A percentile compares a stretch with the other conserved stretches of the same genome.
Evolutionary conservation across 2,888 invertebrate genomes (phyloP).

Genomic region (Lepas anatifera): DNA sequence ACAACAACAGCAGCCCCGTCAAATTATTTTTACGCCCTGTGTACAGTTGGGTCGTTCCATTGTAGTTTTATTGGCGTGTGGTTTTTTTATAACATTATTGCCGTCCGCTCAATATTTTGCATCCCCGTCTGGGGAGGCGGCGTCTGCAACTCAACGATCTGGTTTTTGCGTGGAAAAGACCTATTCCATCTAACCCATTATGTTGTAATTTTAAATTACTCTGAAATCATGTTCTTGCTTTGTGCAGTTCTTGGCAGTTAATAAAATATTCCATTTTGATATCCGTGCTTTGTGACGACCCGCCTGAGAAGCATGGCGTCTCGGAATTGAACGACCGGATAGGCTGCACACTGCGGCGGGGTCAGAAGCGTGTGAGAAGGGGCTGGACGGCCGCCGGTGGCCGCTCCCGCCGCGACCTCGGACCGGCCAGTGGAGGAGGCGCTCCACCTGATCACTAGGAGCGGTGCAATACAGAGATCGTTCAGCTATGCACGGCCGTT

Average conservation of each 20-base stretch:
- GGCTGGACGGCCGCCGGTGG: too few species aligned
- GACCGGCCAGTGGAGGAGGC: too few species aligned
- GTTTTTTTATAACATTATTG: constrained; percentile 5
- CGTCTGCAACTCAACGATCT: background rate
- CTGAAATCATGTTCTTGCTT: background rate
- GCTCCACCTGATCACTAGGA: too few species aligned
- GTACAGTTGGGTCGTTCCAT: constrained; percentile 9
- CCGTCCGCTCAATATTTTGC: background rate
- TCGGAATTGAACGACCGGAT: too few species aligned
- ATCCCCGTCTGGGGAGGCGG: background rate
- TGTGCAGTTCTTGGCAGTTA: constrained; percentile 5
- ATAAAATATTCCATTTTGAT: background rate
- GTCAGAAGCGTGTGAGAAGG: too few species aligned
- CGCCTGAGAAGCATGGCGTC: too few species aligned
- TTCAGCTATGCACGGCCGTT: too few species aligned
- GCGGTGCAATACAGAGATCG: too few species aligned
- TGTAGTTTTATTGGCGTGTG: constrained; percentile 12
- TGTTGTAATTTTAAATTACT: background rate
- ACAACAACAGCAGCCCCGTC: too few species aligned
- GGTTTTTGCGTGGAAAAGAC: background rate
- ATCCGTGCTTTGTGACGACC: background rate
- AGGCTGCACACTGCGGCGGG: too few species aligned
- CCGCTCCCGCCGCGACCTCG: too few species aligned
- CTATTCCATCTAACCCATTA: background rate
- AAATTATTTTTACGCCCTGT: background rate